Percentiles rank a stretch among this genome's conserved stretches.
These are phyloP conservation scores for Sphenopsis melanotis DNA, from an alignment of 2,797 vertebrate species.

Conservation along the genomic window DNA sequence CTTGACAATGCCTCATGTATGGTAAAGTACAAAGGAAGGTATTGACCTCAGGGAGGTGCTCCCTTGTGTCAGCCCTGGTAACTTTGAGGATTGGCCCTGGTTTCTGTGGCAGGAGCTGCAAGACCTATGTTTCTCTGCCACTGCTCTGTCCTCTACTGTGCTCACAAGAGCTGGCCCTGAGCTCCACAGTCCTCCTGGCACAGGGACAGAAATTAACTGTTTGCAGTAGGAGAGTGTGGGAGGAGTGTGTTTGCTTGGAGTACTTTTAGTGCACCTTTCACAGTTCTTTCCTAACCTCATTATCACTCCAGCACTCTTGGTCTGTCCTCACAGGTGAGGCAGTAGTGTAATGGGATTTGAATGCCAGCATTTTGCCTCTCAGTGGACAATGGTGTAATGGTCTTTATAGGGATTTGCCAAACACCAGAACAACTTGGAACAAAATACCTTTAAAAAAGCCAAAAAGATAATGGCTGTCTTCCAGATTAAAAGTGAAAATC, in stretches of 20 bases:
- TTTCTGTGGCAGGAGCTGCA: background rate
- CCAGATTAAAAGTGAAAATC: background rate
- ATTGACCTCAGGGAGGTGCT: background rate
- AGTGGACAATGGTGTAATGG: background rate
- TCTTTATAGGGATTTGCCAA: background rate
- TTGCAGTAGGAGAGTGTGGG: background rate
- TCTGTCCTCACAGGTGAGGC: background rate
- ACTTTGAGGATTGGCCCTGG: background rate
- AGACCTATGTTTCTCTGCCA: accelerated
- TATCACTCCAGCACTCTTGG: background rate
- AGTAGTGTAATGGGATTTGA: background rate
- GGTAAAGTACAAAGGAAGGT: background rate
- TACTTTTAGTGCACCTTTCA: background rate
- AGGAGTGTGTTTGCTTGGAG: background rate
- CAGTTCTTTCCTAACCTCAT: background rate
- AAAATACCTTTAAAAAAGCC: background rate
- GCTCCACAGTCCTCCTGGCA: background rate
- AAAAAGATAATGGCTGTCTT: background rate
- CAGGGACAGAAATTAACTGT: background rate
- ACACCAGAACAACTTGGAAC: background rate
- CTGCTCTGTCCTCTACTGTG: background rate
- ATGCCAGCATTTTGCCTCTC: background rate
- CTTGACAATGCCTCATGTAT: background rate
- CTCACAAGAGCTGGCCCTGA: background rate
- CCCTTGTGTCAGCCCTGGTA: background rate